These are phyloP conservation scores for Rostratula benghalensis DNA, from an alignment of 2,113 vertebrate species.

Conservation along the genomic window DNA sequence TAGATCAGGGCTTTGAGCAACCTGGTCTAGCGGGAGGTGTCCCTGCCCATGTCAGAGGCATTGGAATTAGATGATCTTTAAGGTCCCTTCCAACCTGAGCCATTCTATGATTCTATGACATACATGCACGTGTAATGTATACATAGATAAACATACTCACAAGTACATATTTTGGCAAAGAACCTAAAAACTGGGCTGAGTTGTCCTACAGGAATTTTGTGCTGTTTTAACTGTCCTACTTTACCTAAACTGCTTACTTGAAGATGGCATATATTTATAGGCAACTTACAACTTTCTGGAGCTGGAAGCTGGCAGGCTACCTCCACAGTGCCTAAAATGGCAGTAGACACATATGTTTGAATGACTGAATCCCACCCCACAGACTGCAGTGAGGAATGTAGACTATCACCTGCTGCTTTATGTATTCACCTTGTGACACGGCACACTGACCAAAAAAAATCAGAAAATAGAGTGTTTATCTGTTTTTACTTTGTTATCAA, in stretches of 20 bases:
- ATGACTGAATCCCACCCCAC: neutral
- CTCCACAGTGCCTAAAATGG: neutral
- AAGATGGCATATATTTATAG: neutral
- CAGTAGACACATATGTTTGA: neutral
- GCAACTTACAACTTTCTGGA: neutral
- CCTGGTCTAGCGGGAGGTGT: too few species aligned
- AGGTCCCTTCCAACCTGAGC: too few species aligned
- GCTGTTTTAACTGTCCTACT: neutral
- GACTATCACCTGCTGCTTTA: neutral
- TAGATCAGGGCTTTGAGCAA: too few species aligned
- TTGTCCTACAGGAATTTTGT: neutral
- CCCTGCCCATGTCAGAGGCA: too few species aligned
- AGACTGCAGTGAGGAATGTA: neutral
- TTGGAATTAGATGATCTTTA: too few species aligned
- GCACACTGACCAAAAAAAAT: neutral
- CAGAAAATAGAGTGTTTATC: neutral
- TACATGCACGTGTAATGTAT: rapidly evolving
- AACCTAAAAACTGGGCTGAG: neutral
- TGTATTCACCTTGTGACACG: neutral
- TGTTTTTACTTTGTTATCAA: neutral
- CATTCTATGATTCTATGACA: neutral
- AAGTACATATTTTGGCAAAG: neutral
- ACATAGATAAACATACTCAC: neutral
- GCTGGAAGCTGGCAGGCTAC: neutral
- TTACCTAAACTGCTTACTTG: neutral